Conservation (phyloP, 1,140 invertebrate genomes). For the Brachionus angularis region DNA sequence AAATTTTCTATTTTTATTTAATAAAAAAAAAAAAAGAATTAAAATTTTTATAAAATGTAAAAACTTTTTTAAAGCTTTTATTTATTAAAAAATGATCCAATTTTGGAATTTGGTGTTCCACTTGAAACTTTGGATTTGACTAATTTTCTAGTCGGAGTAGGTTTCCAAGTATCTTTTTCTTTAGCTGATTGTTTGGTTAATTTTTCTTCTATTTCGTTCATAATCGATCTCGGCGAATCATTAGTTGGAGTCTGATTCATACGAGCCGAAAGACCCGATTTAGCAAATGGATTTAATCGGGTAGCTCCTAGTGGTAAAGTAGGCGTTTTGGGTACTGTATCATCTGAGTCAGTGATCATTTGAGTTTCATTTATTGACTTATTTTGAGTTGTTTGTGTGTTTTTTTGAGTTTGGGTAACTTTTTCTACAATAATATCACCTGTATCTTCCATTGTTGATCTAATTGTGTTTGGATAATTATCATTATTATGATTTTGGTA, state of each 20-base stretch:
- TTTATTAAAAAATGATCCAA: conserved; percentile 41
- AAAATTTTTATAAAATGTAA: not conserved
- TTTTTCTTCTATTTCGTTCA: conserved; percentile 40
- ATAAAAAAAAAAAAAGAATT: conserved; percentile 5
- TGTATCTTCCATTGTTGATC: conserved; percentile 22
- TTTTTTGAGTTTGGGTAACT: not conserved
- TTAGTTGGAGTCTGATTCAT: not conserved
- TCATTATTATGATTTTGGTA: conserved; percentile 10
- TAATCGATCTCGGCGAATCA: conserved; percentile 29
- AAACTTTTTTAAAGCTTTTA: too few relatives aligned
- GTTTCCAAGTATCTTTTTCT: conserved; percentile 36
- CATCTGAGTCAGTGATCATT: not conserved
- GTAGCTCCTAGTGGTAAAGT: not conserved
- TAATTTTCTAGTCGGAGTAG: conserved; percentile 35
- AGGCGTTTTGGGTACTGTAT: not conserved
- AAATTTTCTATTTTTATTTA: conserved; percentile 6
- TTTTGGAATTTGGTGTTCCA: not conserved
- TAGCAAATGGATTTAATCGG: conserved; percentile 35
- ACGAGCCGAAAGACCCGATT: conserved; percentile 19
- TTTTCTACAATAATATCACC: conserved; percentile 16
- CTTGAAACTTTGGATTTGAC: conserved; percentile 12
- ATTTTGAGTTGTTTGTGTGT: not conserved
- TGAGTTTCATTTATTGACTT: not conserved
- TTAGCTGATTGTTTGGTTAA: conserved; percentile 17
- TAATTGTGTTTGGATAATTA: not conserved